Conservation (phyloP, 2,888 invertebrate genomes). For the Tyria jacobaeae region DNA sequence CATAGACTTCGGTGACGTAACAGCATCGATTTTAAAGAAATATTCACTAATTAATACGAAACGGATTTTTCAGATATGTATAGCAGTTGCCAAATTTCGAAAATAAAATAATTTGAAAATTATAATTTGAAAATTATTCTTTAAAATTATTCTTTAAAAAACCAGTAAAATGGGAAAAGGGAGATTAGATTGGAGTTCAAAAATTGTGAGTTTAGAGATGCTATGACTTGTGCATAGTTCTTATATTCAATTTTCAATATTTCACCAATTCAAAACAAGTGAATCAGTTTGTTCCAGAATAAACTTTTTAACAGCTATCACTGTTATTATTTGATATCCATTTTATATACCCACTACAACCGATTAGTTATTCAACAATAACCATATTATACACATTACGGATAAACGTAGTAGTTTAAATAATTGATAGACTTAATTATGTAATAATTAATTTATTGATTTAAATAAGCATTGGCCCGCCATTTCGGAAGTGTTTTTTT, state of each 20-base stretch:
- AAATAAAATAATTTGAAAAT: not conserved
- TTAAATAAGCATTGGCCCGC: not conserved
- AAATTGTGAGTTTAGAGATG: no score
- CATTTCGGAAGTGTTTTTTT: no score
- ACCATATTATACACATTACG: not conserved
- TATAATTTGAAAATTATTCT: no score
- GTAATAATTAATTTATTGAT: not conserved
- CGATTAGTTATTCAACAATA: not conserved
- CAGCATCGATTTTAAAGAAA: slow-evolving; percentile 16
- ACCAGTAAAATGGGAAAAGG: not conserved
- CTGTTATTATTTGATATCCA: not conserved
- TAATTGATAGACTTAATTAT: not conserved
- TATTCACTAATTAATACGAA: slow-evolving; percentile 5
- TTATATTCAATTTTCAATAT: not conserved
- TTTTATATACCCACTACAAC: not conserved
- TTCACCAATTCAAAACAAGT: no score
- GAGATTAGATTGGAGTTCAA: no score
- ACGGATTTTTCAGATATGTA: no score
- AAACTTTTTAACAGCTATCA: not conserved
- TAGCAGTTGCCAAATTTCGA: not conserved
- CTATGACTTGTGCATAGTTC: no score
- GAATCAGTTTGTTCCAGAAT: not conserved
- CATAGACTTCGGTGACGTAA: slow-evolving; percentile 41
- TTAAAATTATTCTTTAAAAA: no score
- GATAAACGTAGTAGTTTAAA: not conserved